Base-by-base conservation (phyloP, 1,140 invertebrate species). In the Zophobas atratus region DNA sequence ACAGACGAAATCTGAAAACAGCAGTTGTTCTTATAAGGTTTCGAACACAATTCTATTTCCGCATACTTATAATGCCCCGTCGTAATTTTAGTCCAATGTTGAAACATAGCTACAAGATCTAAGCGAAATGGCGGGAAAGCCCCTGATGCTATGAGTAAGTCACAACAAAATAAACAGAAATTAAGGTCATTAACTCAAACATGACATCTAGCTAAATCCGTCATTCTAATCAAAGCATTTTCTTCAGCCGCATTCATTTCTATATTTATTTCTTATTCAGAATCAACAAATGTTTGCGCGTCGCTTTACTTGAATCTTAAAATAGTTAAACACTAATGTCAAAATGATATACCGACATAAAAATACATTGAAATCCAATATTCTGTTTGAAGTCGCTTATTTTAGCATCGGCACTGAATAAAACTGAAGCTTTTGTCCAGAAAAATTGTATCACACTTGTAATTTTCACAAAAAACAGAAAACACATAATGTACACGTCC, bases 351-450 rank as follows among this genome's bases (percentile, higher is more conserved):
- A 60, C 38, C 35, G 36, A 38, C 20, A 60, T 60, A 60, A 60
- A 60, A 60, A 60, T 38, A 60, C 56, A 60, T 36, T 60, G 56
- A 36, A 60, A 60, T 39, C 38, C 36, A 60, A 60, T 60, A 60
- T 60, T 60, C 56, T 35, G 36, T 60, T 20, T 60, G 36, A 6
- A 57, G 56, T 60, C 38, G n/a, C 6, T 35, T 8, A 36, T 60
- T 60, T 60, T 35, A 39, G n/a, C 56, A 60, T 36, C 6, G n/a
- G 56, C 34, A 60, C 43, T 46, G 43, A 20, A 20, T 20, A 20
- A 20, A 20, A 20, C 20, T 20, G 20, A 1, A 33, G 35, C 53
- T 55, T 55, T 34, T 34, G 20, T 55, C 53, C 8, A 34, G 2
- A 55, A 33, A 5, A 55, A 55, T 34, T 1, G 35, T 55, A 55